Base-by-base conservation (phyloP, 1,140 invertebrate genomes). In the Drosophila ohnishii region DNA sequence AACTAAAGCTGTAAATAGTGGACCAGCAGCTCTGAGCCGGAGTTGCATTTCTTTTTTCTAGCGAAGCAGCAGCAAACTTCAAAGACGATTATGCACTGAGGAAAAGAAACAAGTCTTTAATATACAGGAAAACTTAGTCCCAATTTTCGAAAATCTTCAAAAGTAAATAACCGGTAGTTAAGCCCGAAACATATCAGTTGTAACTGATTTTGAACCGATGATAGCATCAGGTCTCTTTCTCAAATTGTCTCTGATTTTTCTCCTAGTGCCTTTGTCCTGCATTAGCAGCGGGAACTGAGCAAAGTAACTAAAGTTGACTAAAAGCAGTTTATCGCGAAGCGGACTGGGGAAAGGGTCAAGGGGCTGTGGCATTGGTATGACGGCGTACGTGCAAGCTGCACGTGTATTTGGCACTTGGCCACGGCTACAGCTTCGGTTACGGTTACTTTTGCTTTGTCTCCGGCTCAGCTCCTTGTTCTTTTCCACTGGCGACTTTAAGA, bases 281-380 rank as follows among this genome's bases (percentile, higher is more conserved):
- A 78, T 72, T 76, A 83, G 83, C 67, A 77, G 72, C 66, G 64
- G 57, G 30, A 51, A 53, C 78, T 86, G 74, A 71, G 64, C 82
- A 86, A 87, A 88, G 84, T 88, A 87, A 87, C 76, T 87, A 87
- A 87, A 87, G 84, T 84, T 88, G 84, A 78, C 84, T 88, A 87
- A 87, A 84, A 88, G 84, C 84, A 88, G 84, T 80, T 88, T 88
- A 88, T 87, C 75, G 75, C 77, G 40, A 56, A 60, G 74, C 44
- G 30, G 40, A 14, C 57, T 40, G 40, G 13, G 57, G 37, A 40
- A 3, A 37, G 35, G 34, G 34, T 55, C 51, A 39, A 44, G 30
- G 34, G 19, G 37, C 9, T 32, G 34, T 8, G 25, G n/a, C 13
- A 25, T 40, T 19, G 25, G 40, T 48, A 28, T 59, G 53, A 40